Conservation (phyloP, 2,888 invertebrate species). For the Tenthredo notha region DNA sequence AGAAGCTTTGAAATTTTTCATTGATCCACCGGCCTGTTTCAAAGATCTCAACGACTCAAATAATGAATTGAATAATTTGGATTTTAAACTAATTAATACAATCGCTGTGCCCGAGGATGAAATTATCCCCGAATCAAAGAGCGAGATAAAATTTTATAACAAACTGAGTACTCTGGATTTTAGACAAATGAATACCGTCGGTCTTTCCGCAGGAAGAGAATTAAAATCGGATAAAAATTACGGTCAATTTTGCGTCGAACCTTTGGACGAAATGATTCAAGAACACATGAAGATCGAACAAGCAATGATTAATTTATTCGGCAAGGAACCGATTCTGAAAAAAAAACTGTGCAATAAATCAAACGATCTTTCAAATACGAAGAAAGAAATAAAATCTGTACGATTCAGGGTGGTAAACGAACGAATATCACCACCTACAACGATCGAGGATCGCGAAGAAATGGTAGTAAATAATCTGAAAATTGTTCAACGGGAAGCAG, state of each 20-base stretch:
- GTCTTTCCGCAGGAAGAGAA: conserved; percentile 59
- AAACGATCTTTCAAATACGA: conserved; percentile 51
- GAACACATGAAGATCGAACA: conserved; percentile 65
- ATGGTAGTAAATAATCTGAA: conserved; percentile 34
- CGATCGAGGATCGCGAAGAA: conserved; percentile 12
- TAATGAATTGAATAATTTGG: neutral
- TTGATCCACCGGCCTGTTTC: conserved; percentile 69
- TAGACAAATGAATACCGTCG: conserved; percentile 73
- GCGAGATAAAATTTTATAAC: conserved; percentile 66
- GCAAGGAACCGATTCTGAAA: conserved; percentile 65
- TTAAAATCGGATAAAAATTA: neutral
- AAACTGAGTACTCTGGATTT: conserved; percentile 72
- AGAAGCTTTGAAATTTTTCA: conserved; percentile 68
- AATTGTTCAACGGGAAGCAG: conserved; percentile 40
- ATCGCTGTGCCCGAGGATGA: conserved; percentile 2
- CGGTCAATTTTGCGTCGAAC: conserved; percentile 47
- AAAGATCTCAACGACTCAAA: conserved; percentile 52
- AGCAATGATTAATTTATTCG: conserved; percentile 66
- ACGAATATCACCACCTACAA: neutral
- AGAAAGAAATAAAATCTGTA: conserved; percentile 68
- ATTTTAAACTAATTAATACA: neutral
- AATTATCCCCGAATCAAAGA: conserved; percentile 55
- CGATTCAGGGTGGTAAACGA: conserved; percentile 66
- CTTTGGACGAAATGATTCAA: conserved; percentile 60
- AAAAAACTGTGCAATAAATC: conserved; percentile 58